Evolutionary conservation across 2,113 vertebrate genomes (phyloP), one percentile per base, ranked within the genome.

Genomic region (Sylvietta virens): DNA sequence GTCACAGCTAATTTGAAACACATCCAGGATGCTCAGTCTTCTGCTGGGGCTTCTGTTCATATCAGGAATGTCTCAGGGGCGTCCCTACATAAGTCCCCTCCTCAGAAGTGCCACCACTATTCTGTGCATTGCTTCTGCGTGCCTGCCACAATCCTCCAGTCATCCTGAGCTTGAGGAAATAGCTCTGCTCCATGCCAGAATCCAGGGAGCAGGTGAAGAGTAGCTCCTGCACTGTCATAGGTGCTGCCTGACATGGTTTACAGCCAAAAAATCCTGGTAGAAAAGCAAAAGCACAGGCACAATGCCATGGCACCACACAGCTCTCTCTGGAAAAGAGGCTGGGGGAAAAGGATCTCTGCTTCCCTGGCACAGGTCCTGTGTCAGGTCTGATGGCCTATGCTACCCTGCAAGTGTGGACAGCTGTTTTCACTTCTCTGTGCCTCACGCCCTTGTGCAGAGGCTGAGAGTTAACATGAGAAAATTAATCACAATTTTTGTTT

Each of bases 51-150:
- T 86, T 77, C 71, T 81, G 28, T 74, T 94, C 69, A 7, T 15
- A 60, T 24, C 73, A 86, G 24, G 51, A 81, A 15, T 37, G 28
- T 80, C 80, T 91, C 8, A 6, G 54, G 33, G 61, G 72, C 61
- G 77, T 76, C 30, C 53, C 27, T 73, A 45, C 15, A 23, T 50
- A 94, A 90, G 47, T 23, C 5, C 11, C 17, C 22, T 91, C 17
- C 62, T 80, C 60, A 65, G 39, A 74, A 61, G 26, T 2, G 7
- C 47, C 47, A 65, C 61, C 13, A 2, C 35, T 67, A 21, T 67
- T 84, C 72, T 42, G 10, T 67, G 47, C 4, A 3, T 10, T 57
- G 22, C 23, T 24, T 56, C 31, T 35, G 50, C 0, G 0, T 39
- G 39, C 50, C 65, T 56, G 53, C 51, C 50, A 60, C 40, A 84